These are phyloP conservation scores for Rhinella marina DNA, from an alignment of 2,797 vertebrate species.

Conservation along the genomic window DNA sequence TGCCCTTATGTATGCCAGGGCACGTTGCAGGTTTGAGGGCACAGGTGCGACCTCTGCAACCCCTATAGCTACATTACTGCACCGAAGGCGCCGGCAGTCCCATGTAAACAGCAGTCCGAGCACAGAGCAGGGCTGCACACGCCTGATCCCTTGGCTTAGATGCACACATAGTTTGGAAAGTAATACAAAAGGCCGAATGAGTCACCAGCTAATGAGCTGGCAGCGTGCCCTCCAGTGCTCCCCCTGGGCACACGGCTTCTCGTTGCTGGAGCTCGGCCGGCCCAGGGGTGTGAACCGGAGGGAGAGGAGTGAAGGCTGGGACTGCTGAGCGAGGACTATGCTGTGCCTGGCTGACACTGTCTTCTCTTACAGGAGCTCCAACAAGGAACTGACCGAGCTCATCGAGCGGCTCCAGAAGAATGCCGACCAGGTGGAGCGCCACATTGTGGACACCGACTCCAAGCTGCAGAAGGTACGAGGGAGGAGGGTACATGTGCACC, in stretches of 20 bases:
- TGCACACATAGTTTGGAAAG: conserved; percentile 44
- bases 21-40: too few relatives aligned
- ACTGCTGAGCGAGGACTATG: conserved; percentile 23
- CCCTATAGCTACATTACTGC: not conserved
- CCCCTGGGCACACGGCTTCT: conserved; percentile 43
- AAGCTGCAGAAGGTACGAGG: conserved; percentile 86
- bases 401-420: conserved; percentile 94
- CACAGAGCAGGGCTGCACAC: not conserved
- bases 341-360: conserved; percentile 47
- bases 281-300: conserved; percentile 50
- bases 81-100: not conserved
- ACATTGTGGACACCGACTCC: conserved; percentile 88
- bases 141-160: conserved; percentile 26
- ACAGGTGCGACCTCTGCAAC: too few relatives aligned
- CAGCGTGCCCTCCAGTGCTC: conserved; percentile 30
- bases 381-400: conserved; percentile 81
- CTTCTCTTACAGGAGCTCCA: conserved; percentile 73
- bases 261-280: not conserved
- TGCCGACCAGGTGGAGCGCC: conserved; percentile 95
- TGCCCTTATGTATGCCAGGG: too few relatives aligned
- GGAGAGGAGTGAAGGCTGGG: conserved; percentile 7
- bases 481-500: not conserved
- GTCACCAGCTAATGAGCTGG: conserved; percentile 60
- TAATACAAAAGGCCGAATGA: conserved; percentile 56
- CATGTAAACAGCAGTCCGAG: not conserved